Evolutionary conservation across 2,797 vertebrate species (phyloP).

Genomic region (Coranthus polyacanthus): DNA sequence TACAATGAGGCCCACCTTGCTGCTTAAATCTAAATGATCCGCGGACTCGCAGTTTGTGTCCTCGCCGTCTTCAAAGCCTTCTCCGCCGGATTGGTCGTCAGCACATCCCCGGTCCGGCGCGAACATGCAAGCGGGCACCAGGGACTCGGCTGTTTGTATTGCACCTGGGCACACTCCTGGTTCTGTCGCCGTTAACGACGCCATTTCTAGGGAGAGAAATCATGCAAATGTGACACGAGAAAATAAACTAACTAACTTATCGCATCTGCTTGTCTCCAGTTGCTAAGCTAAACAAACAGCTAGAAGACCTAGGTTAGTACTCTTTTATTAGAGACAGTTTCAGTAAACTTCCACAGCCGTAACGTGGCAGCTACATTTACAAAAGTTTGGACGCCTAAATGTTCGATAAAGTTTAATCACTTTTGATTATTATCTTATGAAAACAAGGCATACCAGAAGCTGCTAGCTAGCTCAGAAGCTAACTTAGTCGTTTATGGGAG

Average conservation of each 20-base stretch:
- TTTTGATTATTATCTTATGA: too few relatives aligned
- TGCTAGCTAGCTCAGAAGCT: too few relatives aligned
- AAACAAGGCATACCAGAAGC: too few relatives aligned
- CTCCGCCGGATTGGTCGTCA: conserved; percentile 69
- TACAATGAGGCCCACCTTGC: conserved; percentile 88
- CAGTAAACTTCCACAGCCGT: too few relatives aligned
- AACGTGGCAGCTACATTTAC: too few relatives aligned
- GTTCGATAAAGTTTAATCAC: too few relatives aligned
- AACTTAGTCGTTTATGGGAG: too few relatives aligned
- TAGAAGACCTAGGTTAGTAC: too few relatives aligned
- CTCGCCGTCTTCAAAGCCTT: conserved; percentile 73
- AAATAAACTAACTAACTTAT: conserved; percentile 3
- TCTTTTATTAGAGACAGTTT: too few relatives aligned
- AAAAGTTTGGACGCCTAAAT: too few relatives aligned
- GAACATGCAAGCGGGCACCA: conserved; percentile 93
- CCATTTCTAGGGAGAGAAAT: conserved; percentile 77
- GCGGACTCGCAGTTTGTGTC: conserved; percentile 86
- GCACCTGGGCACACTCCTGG: conserved; percentile 75
- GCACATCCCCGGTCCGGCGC: conserved; percentile 88
- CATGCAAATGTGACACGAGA: conserved; percentile 5
- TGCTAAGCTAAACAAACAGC: too few relatives aligned
- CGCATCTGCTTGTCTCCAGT: too few relatives aligned
- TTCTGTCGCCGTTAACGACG: conserved; percentile 84
- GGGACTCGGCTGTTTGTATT: conserved; percentile 69
- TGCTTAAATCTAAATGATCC: conserved; percentile 90